A percentile compares a stretch with the other conserved stretches of the same genome.
Conservation (phyloP, 2,888 invertebrate species). For the Drosophila neotestacea region DNA sequence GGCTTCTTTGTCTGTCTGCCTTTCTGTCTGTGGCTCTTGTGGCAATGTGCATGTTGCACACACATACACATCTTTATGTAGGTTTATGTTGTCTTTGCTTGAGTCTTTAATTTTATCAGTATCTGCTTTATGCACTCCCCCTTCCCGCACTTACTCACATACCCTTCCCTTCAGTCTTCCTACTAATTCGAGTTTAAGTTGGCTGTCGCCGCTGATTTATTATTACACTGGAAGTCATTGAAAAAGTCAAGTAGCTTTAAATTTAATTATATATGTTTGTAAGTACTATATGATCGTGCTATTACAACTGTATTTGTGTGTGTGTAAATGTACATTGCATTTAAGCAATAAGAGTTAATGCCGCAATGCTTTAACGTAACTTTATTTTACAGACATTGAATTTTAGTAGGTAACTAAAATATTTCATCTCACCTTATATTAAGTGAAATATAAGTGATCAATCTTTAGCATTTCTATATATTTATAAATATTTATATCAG, state of each 20-base stretch:
- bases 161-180: background rate
- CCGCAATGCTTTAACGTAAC: slow-evolving; percentile 38
- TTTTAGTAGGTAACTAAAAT: slow-evolving; percentile 4
- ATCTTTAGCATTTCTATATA: too few relatives aligned
- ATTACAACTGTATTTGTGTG: slow-evolving; percentile 13
- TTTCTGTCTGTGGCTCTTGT: background rate
- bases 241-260: slow-evolving; percentile 74
- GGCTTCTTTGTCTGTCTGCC: slow-evolving; percentile 10
- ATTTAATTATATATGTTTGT: slow-evolving; percentile 56
- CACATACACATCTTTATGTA: slow-evolving; percentile 14
- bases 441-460: background rate
- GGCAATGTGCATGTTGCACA: slow-evolving; percentile 15
- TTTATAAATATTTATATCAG: too few relatives aligned
- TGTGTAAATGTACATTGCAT: slow-evolving; percentile 20
- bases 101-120: slow-evolving; percentile 22
- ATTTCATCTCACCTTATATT: slow-evolving; percentile 8
- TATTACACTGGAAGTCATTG: slow-evolving; percentile 77
- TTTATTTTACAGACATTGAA: slow-evolving; percentile 37
- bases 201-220: slow-evolving; percentile 57
- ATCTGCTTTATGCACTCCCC: slow-evolving; percentile 26
- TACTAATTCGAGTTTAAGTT: slow-evolving; percentile 30
- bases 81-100: slow-evolving; percentile 28
- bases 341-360: slow-evolving; percentile 31
- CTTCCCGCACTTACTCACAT: background rate
- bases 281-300: slow-evolving; percentile 19